These are phyloP conservation scores for Brachystomella parvula DNA, from an alignment of 1,140 invertebrate species.

Conservation along the genomic window DNA sequence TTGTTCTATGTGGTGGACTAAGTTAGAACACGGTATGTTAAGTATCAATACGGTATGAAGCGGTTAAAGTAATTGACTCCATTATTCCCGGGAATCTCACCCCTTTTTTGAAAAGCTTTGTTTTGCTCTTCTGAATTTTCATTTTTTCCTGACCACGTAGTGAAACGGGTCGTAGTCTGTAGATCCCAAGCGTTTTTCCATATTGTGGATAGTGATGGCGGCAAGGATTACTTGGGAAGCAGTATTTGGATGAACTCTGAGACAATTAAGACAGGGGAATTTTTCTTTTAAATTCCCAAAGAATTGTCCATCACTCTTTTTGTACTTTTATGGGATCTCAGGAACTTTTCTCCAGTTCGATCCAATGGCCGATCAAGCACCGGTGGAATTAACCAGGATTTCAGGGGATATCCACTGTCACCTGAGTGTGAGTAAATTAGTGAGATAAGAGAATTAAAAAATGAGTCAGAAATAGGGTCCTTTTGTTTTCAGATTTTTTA, in stretches of 20 bases:
- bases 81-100: too few species aligned
- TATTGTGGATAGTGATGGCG: slow-evolving; percentile 1
- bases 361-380: slow-evolving; percentile 5
- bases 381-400: slow-evolving; percentile 30
- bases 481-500: too few species aligned
- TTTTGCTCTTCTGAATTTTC: too few species aligned
- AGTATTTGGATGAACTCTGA: slow-evolving; percentile 17
- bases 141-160: too few species aligned
- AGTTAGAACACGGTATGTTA: too few species aligned
- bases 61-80: too few species aligned
- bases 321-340: slow-evolving; percentile 25
- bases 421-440: slow-evolving; percentile 4
- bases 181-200: background rate
- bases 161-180: background rate
- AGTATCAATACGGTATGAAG: too few species aligned
- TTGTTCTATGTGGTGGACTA: too few species aligned
- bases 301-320: slow-evolving; percentile 33
- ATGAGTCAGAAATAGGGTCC: too few species aligned
- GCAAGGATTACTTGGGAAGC: background rate
- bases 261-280: slow-evolving; percentile 34
- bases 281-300: slow-evolving; percentile 35
- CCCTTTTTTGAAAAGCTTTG: too few species aligned
- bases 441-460: background rate
- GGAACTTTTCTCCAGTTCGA: slow-evolving; percentile 2
- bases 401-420: slow-evolving; percentile 29